A percentile compares a stretch with the other conserved stretches of the same genome.
Conservation (phyloP, 2,888 invertebrate genomes). For the Lathronympha strigana region DNA sequence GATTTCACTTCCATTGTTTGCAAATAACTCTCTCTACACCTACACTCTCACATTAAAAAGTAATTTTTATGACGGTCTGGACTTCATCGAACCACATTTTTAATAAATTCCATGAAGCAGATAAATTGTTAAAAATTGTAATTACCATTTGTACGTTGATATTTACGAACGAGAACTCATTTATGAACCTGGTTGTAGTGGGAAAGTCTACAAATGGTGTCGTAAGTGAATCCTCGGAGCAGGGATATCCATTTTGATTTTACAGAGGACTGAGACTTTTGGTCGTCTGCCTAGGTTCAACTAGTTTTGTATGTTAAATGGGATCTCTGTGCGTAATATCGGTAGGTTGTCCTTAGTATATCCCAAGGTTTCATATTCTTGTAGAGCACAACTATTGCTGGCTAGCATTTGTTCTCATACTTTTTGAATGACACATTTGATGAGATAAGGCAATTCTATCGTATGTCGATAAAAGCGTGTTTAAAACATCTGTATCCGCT, state of each 20-base stretch:
- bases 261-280: background rate
- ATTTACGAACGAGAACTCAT: background rate
- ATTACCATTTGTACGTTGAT: background rate
- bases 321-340: background rate
- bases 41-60: too few relatives aligned
- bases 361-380: background rate
- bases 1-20: too few relatives aligned
- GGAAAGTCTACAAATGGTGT: background rate
- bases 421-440: background rate
- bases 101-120: too few relatives aligned
- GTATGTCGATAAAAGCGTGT: background rate
- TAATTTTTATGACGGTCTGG: too few relatives aligned
- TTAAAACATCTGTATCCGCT: background rate
- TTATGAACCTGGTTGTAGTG: background rate
- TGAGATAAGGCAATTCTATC: conserved; percentile 1
- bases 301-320: background rate
- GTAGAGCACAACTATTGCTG: background rate
- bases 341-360: background rate
- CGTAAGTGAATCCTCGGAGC: background rate
- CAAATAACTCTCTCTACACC: too few relatives aligned
- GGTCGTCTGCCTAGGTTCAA: background rate
- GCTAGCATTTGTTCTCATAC: background rate
- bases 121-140: too few relatives aligned
- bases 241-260: background rate
- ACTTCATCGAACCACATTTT: too few relatives aligned